A percentile compares a stretch with the other conserved stretches of the same genome.
phyloP scores from a whole-genome alignment of 2,113 vertebrate genomes.

The Plecotus auritus region DNA sequence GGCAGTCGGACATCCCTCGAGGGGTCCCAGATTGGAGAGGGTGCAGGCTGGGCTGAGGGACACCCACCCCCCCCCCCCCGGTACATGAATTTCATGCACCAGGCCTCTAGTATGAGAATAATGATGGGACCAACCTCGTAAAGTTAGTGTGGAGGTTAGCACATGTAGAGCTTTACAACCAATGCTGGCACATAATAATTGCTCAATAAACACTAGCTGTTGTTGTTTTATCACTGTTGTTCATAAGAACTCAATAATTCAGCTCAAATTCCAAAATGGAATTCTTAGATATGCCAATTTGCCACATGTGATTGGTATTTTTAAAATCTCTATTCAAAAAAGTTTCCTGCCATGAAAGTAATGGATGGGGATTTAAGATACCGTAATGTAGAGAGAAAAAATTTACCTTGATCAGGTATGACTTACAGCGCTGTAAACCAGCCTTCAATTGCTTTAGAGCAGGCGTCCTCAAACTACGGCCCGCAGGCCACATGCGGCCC shows the following conservation, averaged over 20 bases:
- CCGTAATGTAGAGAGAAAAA: neutral
- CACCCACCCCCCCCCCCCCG: no score
- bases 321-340: constrained; percentile 16
- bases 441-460: neutral
- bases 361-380: neutral
- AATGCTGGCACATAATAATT: neutral
- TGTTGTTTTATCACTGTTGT: neutral
- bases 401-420: neutral
- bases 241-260: neutral
- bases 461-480: no score
- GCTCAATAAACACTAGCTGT: neutral
- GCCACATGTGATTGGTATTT: neutral
- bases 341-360: neutral
- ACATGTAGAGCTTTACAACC: neutral
- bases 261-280: neutral
- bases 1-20: no score
- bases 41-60: no score
- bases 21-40: no score
- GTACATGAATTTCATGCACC: no score
- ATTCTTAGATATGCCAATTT: neutral
- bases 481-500: no score
- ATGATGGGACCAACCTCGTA: neutral
- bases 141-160: neutral
- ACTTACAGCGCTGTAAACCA: constrained; percentile 33
- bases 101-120: neutral